A percentile compares a stretch with the other conserved stretches of the same genome.
phyloP scores from a whole-genome alignment of 2,888 invertebrate species.

The Chirona hameri region DNA sequence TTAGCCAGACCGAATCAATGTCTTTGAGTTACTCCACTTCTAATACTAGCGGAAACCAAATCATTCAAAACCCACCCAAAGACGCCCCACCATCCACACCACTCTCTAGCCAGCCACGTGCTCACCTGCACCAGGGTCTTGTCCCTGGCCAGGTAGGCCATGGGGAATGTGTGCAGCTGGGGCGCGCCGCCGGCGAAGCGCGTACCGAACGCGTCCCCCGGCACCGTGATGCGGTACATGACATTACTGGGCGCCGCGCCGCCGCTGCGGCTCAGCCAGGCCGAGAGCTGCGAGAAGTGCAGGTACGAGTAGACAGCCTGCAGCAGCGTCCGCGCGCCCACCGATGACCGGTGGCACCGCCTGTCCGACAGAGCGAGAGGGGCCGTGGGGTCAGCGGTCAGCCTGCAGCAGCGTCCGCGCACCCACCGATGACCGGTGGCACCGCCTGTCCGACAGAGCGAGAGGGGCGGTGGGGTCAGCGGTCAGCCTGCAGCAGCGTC shows the following conservation, averaged over 20 bases:
- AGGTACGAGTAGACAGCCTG: conserved; percentile 77
- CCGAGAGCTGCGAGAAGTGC: conserved; percentile 93
- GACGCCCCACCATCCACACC: too few relatives aligned
- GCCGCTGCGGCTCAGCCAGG: conserved; percentile 66
- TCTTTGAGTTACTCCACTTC: too few relatives aligned
- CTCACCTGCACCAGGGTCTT: conserved; percentile 50
- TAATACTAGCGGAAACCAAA: too few relatives aligned
- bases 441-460: background rate
- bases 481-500: conserved; percentile 68
- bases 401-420: conserved; percentile 75
- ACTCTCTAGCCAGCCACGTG: background rate
- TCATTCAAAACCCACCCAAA: too few relatives aligned
- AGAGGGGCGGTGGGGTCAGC: background rate
- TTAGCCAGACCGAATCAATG: too few relatives aligned
- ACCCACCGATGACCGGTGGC: conserved; percentile 44
- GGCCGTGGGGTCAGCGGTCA: background rate
- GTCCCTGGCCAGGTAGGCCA: conserved; percentile 62
- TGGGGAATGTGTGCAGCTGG: conserved; percentile 67
- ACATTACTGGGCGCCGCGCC: conserved; percentile 52
- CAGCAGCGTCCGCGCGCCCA: conserved; percentile 62
- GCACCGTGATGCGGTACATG: conserved; percentile 65
- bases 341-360: conserved; percentile 31
- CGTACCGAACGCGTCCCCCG: conserved; percentile 60
- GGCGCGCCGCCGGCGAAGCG: conserved; percentile 52
- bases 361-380: background rate